Conservation (phyloP, 2,888 invertebrate species). For the Plebejus anna region DNA sequence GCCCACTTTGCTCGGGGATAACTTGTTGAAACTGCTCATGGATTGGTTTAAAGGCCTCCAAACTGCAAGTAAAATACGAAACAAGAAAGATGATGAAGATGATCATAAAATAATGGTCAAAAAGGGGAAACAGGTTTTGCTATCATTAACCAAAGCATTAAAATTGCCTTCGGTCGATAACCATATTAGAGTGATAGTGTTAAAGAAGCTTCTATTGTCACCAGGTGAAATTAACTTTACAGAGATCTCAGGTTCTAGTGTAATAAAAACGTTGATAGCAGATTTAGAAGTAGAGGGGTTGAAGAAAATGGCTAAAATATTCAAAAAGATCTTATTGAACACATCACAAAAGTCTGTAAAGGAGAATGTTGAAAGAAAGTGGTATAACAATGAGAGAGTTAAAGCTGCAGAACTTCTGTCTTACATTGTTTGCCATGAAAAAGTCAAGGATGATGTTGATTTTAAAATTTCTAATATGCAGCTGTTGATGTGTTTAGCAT, state of each 20-base stretch:
- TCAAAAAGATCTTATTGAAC: slow-evolving; percentile 81
- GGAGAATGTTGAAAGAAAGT: slow-evolving; percentile 74
- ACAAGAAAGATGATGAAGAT: slow-evolving; percentile 67
- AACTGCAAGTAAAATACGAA: slow-evolving; percentile 79
- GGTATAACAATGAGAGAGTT: slow-evolving; percentile 84
- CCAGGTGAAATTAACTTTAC: slow-evolving; percentile 88
- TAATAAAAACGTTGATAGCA: slow-evolving; percentile 82
- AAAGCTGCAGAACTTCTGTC: slow-evolving; percentile 80
- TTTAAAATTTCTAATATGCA: slow-evolving; percentile 84
- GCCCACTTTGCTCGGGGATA: slow-evolving; percentile 81
- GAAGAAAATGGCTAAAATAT: slow-evolving; percentile 81
- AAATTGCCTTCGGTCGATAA: slow-evolving; percentile 70
- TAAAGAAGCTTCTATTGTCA: slow-evolving; percentile 83
- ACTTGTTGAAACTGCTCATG: slow-evolving; percentile 83
- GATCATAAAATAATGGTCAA: slow-evolving; percentile 75
- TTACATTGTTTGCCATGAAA: slow-evolving; percentile 76
- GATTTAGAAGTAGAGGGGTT: slow-evolving; percentile 81
- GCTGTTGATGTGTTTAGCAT: slow-evolving; percentile 82
- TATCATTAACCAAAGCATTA: slow-evolving; percentile 70
- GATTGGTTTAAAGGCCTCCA: slow-evolving; percentile 81
- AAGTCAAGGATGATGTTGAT: slow-evolving; percentile 76
- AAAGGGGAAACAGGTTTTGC: slow-evolving; percentile 78
- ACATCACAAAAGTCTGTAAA: slow-evolving; percentile 73
- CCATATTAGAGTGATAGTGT: slow-evolving; percentile 76
- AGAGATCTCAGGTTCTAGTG: slow-evolving; percentile 83